Evolutionary conservation across 2,888 invertebrate genomes (phyloP).

Genomic region (Lysandra coridon): DNA sequence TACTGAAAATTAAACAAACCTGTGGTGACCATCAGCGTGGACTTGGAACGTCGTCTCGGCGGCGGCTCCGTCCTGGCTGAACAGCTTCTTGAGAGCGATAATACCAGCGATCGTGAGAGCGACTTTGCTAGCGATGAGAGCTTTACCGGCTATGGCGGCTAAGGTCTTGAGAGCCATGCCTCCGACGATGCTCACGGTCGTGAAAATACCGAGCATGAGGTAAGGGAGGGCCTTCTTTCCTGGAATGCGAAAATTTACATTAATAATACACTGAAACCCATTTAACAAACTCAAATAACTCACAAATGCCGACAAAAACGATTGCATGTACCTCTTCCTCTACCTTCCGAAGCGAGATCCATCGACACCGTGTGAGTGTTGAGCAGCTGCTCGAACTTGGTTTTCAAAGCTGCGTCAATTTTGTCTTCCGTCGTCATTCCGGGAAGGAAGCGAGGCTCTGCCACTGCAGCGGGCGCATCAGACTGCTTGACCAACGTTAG

Average conservation of each 20-base stretch:
- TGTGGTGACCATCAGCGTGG: constrained; percentile 84
- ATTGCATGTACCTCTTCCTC: constrained; percentile 68
- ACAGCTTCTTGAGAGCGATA: constrained; percentile 86
- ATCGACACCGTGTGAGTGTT: constrained; percentile 83
- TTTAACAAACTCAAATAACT: neutral
- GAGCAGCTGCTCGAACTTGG: constrained; percentile 81
- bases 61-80: constrained; percentile 82
- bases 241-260: constrained; percentile 45
- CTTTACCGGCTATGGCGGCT: constrained; percentile 86
- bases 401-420: constrained; percentile 73
- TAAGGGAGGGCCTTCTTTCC: constrained; percentile 81
- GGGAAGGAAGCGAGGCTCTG: constrained; percentile 80
- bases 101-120: constrained; percentile 86
- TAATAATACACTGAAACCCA: neutral
- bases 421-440: constrained; percentile 80
- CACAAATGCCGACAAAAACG: neutral
- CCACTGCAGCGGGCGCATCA: constrained; percentile 73
- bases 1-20: constrained; percentile 55
- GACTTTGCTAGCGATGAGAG: constrained; percentile 86
- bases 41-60: constrained; percentile 85
- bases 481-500: constrained; percentile 81
- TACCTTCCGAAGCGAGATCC: constrained; percentile 79
- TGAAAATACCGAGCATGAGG: constrained; percentile 81
- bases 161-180: constrained; percentile 85
- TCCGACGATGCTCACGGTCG: constrained; percentile 84